Percentiles rank a stretch among this genome's conserved stretches.
Conservation (phyloP, 2,888 invertebrate species). For the Acanthopleura granulata region DNA sequence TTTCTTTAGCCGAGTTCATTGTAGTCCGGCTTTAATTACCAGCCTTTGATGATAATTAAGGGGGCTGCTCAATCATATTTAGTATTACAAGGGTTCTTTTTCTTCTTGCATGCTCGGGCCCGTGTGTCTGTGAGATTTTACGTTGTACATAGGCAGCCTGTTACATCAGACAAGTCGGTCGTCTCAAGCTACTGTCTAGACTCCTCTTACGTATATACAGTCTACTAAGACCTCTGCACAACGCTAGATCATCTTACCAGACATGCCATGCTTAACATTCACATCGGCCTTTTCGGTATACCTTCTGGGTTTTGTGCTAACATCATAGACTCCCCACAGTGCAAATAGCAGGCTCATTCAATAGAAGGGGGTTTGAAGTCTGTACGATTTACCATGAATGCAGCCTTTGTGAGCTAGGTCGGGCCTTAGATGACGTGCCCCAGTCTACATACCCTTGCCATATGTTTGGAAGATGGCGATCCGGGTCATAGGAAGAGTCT, state of each 20-base stretch:
- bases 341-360: conserved; percentile 4
- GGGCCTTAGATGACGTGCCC: background rate
- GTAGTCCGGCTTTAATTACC: too few species aligned
- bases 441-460: background rate
- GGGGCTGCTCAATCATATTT: too few species aligned
- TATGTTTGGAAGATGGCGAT: background rate
- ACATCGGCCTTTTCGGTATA: conserved; percentile 1
- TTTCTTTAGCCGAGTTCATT: too few species aligned
- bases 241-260: conserved; percentile 5
- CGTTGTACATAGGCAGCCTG: background rate
- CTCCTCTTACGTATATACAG: background rate
- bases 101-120: too few species aligned
- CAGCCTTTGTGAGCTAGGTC: background rate
- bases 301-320: conserved; percentile 3
- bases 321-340: conserved; percentile 5
- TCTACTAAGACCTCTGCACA: too few species aligned
- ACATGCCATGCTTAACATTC: conserved; percentile 14
- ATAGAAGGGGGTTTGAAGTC: conserved; percentile 9
- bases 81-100: too few species aligned
- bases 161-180: background rate
- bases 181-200: background rate
- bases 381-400: conserved; percentile 2
- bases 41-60: too few species aligned
- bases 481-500: background rate
- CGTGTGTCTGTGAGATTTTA: too few species aligned